phyloP scores from a whole-genome alignment of 1,140 invertebrate species.

The Drosophila lowei region DNA sequence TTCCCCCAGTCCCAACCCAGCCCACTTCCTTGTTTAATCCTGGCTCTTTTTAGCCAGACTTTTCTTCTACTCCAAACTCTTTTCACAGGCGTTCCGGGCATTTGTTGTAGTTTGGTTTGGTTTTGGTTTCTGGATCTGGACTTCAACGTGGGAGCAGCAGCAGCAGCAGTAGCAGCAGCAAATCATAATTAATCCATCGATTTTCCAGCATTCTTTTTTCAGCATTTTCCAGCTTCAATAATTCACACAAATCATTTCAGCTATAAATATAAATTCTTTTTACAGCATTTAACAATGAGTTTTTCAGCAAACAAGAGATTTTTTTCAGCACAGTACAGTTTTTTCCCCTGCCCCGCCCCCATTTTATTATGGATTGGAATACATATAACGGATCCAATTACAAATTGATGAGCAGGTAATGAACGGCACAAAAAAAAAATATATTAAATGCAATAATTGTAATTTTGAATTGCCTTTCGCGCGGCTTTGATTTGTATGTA shows the following conservation, averaged over 20 bases:
- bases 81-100: slow-evolving; percentile 53
- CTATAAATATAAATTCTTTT: slow-evolving; percentile 46
- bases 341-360: too few relatives aligned
- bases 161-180: slow-evolving; percentile 26
- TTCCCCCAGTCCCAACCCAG: slow-evolving; percentile 18
- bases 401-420: slow-evolving; percentile 70
- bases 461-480: slow-evolving; percentile 37
- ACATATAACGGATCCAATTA: slow-evolving; percentile 44
- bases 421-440: slow-evolving; percentile 34
- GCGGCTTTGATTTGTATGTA: slow-evolving; percentile 55
- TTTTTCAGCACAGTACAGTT: slow-evolving; percentile 25
- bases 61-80: slow-evolving; percentile 31
- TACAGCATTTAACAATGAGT: slow-evolving; percentile 55
- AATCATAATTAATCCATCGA: slow-evolving; percentile 73
- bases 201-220: slow-evolving; percentile 31
- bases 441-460: slow-evolving; percentile 38
- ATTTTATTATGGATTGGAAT: background rate
- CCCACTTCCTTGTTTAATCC: slow-evolving; percentile 10
- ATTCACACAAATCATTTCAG: slow-evolving; percentile 56
- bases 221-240: slow-evolving; percentile 66
- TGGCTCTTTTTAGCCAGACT: slow-evolving; percentile 43
- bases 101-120: slow-evolving; percentile 78
- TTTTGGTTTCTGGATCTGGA: slow-evolving; percentile 54
- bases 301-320: slow-evolving; percentile 34
- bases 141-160: slow-evolving; percentile 24